Evolutionary conservation across 2,113 vertebrate species (phyloP).

Genomic region (Bubalus kerabau): DNA sequence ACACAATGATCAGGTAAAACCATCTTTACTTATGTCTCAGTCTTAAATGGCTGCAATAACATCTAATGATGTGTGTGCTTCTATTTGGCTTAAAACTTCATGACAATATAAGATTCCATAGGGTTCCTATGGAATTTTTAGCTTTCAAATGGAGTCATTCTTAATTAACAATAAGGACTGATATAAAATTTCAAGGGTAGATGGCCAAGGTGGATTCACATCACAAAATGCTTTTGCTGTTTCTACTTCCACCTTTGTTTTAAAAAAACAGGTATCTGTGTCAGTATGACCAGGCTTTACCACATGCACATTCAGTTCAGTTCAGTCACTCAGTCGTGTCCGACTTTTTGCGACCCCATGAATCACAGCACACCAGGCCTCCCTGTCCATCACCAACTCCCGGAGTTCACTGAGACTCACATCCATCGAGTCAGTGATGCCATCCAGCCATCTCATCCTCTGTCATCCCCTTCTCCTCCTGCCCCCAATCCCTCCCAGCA

Average conservation of each 20-base stretch:
- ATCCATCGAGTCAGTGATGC: too few species aligned
- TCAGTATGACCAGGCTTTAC: not conserved
- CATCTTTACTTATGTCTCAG: not conserved
- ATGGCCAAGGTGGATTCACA: not conserved
- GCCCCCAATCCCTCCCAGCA: too few species aligned
- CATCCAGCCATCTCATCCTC: too few species aligned
- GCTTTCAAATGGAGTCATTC: not conserved
- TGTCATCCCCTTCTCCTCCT: too few species aligned
- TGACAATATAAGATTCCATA: not conserved
- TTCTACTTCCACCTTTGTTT: conserved; percentile 6
- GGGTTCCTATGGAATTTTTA: not conserved
- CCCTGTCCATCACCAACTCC: too few species aligned
- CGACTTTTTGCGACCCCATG: too few species aligned
- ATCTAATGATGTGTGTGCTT: not conserved
- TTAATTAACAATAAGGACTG: not conserved
- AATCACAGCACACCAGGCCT: too few species aligned
- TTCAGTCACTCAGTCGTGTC: too few species aligned
- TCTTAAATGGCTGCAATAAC: not conserved
- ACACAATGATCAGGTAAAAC: not conserved
- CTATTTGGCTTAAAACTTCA: not conserved
- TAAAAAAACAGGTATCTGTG: not conserved
- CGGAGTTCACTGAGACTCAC: too few species aligned
- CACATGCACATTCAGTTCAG: not conserved
- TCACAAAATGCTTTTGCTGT: not conserved
- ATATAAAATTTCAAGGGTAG: not conserved